These are phyloP conservation scores for Caenorhabditis macrosperma DNA, from an alignment of 2,888 invertebrate genomes.

Conservation along the genomic window DNA sequence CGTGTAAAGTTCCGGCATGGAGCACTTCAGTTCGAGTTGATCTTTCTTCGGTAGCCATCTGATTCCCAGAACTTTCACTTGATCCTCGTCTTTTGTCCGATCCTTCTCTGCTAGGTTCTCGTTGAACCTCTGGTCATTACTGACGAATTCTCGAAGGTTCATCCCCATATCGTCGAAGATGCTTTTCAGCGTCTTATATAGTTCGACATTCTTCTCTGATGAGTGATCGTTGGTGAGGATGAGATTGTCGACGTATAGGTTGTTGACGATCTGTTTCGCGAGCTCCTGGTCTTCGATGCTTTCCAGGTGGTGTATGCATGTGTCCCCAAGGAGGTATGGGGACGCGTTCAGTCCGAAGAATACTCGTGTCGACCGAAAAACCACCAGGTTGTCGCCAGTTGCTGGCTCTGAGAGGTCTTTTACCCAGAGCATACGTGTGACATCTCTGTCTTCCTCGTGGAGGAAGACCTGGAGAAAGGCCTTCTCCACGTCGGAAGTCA, in stretches of 20 bases:
- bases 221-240: conserved; percentile 1
- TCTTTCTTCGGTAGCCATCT: too few relatives aligned
- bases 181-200: neutral
- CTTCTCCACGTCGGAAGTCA: too few relatives aligned
- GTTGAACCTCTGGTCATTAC: too few relatives aligned
- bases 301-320: conserved; percentile 32
- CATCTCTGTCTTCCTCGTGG: conserved; percentile 57
- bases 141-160: conserved; percentile 42
- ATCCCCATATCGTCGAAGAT: conserved; percentile 14
- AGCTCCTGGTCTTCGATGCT: neutral
- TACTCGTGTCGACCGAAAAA: conserved; percentile 50
- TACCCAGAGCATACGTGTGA: conserved; percentile 61
- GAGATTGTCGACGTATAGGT: too few relatives aligned
- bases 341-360: too few relatives aligned
- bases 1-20: too few relatives aligned
- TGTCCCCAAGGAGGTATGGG: too few relatives aligned
- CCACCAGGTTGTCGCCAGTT: conserved; percentile 16
- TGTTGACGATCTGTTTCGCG: conserved; percentile 15
- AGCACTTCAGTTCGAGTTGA: too few relatives aligned
- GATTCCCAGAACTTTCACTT: too few relatives aligned
- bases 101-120: too few relatives aligned
- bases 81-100: too few relatives aligned
- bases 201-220: neutral
- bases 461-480: too few relatives aligned
- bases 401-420: neutral